These are phyloP conservation scores for Cuculus canorus DNA, from an alignment of 2,797 vertebrate genomes.

Conservation along the genomic window DNA sequence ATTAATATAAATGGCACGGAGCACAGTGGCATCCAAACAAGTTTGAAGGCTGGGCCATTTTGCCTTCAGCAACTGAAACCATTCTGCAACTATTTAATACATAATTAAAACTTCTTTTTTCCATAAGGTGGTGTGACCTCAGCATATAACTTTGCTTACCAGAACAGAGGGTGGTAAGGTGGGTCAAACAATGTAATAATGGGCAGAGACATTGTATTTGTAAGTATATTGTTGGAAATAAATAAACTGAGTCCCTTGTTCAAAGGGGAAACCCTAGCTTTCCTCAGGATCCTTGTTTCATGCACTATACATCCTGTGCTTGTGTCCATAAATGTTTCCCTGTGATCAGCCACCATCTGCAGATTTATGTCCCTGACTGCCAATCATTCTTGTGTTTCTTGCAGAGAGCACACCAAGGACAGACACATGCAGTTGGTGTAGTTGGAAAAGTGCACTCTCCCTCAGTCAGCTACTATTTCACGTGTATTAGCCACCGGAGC, in stretches of 20 bases:
- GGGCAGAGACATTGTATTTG: background rate
- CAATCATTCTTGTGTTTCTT: background rate
- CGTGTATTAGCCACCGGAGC: background rate
- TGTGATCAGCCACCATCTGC: background rate
- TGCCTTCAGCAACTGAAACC: background rate
- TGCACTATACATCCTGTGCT: background rate
- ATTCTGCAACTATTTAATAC: background rate
- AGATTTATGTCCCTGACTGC: background rate
- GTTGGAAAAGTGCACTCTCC: background rate
- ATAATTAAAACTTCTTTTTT: background rate
- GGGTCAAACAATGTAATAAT: background rate
- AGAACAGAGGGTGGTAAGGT: background rate
- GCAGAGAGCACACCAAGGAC: slow-evolving; percentile 38
- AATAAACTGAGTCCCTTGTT: background rate
- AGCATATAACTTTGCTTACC: background rate
- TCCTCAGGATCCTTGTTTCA: background rate
- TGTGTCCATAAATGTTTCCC: background rate
- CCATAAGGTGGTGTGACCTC: background rate
- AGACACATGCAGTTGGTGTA: background rate
- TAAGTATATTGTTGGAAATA: background rate
- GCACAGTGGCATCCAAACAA: background rate
- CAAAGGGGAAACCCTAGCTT: background rate
- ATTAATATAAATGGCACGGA: background rate
- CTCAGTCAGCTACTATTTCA: slow-evolving; percentile 22
- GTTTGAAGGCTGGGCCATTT: background rate